Evolutionary conservation across 2,888 invertebrate genomes (phyloP).

Genomic region (Anticlea derivata): DNA sequence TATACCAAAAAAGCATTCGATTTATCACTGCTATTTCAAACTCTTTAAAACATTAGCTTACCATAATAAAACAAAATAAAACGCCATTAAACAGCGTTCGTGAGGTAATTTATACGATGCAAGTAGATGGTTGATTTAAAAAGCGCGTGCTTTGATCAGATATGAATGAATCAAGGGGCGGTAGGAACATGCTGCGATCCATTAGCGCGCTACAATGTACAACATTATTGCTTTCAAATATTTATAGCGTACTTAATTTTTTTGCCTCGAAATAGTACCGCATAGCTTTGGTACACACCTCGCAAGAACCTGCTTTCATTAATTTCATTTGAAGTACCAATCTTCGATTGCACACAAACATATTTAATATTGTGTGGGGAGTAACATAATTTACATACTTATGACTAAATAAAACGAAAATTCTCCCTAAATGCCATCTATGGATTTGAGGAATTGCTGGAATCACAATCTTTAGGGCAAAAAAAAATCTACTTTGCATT

Average conservation of each 20-base stretch:
- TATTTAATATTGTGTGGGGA: too few species aligned
- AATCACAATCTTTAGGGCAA: too few species aligned
- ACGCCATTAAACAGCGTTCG: slow-evolving; percentile 11
- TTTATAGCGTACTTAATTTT: slow-evolving; percentile 5
- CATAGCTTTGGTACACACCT: too few species aligned
- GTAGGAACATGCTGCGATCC: slow-evolving; percentile 26
- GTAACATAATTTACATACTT: too few species aligned
- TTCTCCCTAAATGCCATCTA: too few species aligned
- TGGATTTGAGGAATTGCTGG: too few species aligned
- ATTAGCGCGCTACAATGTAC: slow-evolving; percentile 19
- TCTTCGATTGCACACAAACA: too few species aligned
- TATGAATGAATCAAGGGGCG: slow-evolving; percentile 28
- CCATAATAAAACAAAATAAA: slow-evolving; percentile 8
- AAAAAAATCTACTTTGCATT: too few species aligned
- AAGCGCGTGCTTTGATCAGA: slow-evolving; percentile 33
- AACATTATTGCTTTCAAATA: slow-evolving; percentile 18
- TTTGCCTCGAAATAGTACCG: not conserved
- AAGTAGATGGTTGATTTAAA: slow-evolving; percentile 31
- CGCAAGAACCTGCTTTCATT: too few species aligned
- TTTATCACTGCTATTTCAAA: not conserved
- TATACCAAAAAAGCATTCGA: too few species aligned
- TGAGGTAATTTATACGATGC: slow-evolving; percentile 26
- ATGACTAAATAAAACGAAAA: too few species aligned
- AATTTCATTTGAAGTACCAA: too few species aligned
- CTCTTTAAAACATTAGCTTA: not conserved